Evolutionary conservation across 2,888 invertebrate species (phyloP), one percentile per base, ranked within the genome.

Genomic region (Chymomyza amoena): DNA sequence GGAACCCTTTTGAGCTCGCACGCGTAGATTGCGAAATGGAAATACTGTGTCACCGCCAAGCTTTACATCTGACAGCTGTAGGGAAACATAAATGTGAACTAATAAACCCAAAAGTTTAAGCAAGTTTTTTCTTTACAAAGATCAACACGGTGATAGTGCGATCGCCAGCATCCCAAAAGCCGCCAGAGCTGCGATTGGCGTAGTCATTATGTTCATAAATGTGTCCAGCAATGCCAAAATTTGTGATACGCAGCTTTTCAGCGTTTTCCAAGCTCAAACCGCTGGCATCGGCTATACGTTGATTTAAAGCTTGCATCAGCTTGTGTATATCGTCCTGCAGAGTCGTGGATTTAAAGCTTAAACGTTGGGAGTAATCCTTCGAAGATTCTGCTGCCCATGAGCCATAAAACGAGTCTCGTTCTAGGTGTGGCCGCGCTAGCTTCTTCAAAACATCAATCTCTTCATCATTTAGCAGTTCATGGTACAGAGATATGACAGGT

Each of bases 41-140:
- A 73, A 73, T 9, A 73, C 68, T 18, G 51, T 73, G 16, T 64
- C 57, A n/a, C 65, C 73, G 4, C 73, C 73, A 9, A 39, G 64
- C 25, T 56, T 39, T 18, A 68, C 62, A 39, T 62, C 25, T 45
- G 45, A 61, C 18, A 72, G 6, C 72, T 72, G 51, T 18, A 51
- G 10, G 39, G 1, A 45, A 45, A 45, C 4, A 32, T 18, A 28
- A 36, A 9, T n/a, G 5, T 61, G 20, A 20, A 10, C 6, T 16
- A 62, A 50, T 6, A 25, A 25, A 39, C 9, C 15, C 45, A 5
- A n/a, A 32, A 4, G 28, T 16, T 20, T 20, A 0, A 39, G 7
- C 4, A 39, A 16, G 9, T 50, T 2, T 16, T n/a, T 6, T 16
- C 10, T 7, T 63, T 65, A 72, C 73, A 68, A 25, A 73, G 32